Evolutionary conservation across 2,888 invertebrate species (phyloP).

Genomic region (Ganaspis brasiliensis): DNA sequence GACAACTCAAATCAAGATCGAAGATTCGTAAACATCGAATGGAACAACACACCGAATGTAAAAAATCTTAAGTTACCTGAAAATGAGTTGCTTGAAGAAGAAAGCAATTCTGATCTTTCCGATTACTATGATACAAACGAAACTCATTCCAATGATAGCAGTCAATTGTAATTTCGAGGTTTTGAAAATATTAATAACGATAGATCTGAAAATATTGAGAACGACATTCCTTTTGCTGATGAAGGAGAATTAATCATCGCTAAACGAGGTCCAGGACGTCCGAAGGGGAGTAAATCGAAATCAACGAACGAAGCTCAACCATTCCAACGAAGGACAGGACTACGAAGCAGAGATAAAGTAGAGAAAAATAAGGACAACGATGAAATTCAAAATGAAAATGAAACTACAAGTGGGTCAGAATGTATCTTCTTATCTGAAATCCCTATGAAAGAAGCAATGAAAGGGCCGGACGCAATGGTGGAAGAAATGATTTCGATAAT

Average conservation of each 20-base stretch:
- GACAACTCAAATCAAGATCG: background rate
- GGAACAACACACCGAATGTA: background rate
- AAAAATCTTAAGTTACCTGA: background rate
- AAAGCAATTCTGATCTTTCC: background rate
- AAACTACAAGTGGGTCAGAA: background rate
- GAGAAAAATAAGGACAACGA: background rate
- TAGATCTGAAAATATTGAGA: no score
- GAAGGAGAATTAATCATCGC: background rate
- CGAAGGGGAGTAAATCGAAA: background rate
- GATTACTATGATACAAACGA: background rate
- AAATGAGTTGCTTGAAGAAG: background rate
- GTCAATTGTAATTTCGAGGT: background rate
- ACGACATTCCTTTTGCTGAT: background rate
- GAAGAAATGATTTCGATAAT: conserved; percentile 56
- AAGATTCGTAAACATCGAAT: background rate
- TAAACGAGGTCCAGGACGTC: background rate
- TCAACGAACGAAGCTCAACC: background rate
- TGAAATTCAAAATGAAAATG: conserved; percentile 1
- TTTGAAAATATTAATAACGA: background rate
- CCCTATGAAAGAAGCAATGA: conserved; percentile 44
- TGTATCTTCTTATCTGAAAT: conserved; percentile 19
- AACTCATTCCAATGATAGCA: background rate
- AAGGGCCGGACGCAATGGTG: conserved; percentile 55
- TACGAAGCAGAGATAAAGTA: background rate
- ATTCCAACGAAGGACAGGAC: background rate